A percentile compares a stretch with the other conserved stretches of the same genome.
These are phyloP conservation scores for Corythornis vintsioides DNA, from an alignment of 2,113 vertebrate genomes.

Conservation along the genomic window DNA sequence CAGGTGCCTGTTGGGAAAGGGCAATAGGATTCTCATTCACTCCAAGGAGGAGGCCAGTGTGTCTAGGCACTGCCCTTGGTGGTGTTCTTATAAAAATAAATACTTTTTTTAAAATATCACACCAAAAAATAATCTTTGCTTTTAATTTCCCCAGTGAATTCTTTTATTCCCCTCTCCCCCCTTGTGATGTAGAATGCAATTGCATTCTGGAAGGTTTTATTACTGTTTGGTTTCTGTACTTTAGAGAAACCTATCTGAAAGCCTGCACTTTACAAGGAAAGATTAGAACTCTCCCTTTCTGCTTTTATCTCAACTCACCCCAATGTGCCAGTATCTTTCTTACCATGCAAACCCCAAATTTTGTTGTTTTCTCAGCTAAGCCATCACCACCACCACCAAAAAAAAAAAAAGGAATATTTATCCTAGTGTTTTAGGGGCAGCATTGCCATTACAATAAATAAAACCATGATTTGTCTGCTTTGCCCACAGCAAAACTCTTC, in stretches of 20 bases:
- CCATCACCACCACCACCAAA: neutral
- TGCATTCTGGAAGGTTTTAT: neutral
- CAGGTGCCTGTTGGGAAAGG: neutral
- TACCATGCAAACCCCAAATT: neutral
- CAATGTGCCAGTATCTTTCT: neutral
- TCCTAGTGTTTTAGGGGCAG: neutral
- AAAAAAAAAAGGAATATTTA: neutral
- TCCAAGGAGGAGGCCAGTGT: neutral
- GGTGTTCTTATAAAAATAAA: neutral
- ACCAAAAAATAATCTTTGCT: neutral
- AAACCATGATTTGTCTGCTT: neutral
- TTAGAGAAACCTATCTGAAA: neutral
- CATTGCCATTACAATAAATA: neutral
- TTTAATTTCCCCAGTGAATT: neutral
- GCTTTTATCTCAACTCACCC: neutral
- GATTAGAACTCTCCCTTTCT: neutral
- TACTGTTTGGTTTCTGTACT: neutral
- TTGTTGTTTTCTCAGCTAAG: conserved; percentile 17
- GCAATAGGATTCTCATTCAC: neutral
- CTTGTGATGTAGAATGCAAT: neutral
- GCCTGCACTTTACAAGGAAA: neutral
- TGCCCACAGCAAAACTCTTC: neutral
- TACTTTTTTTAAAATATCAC: neutral
- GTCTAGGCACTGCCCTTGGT: neutral
- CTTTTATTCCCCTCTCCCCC: neutral